These are phyloP conservation scores for Hemaris fuciformis DNA, from an alignment of 2,888 invertebrate genomes.

Conservation along the genomic window DNA sequence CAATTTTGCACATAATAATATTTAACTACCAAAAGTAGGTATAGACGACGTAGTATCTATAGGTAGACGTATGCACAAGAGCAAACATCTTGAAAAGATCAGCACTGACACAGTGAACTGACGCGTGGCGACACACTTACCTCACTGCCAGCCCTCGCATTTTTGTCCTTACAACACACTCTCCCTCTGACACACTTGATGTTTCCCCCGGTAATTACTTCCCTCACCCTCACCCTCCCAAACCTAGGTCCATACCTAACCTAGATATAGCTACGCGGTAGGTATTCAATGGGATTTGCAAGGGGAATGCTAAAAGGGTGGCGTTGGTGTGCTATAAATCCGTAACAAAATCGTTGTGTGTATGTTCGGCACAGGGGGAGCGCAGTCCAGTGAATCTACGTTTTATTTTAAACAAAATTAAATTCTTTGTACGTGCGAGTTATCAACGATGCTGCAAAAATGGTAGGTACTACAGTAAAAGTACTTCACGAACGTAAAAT, in stretches of 20 bases:
- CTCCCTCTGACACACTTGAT: constrained; percentile 79
- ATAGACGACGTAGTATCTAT: not conserved
- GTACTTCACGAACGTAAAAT: constrained; percentile 32
- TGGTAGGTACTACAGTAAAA: not conserved
- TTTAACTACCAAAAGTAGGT: not conserved
- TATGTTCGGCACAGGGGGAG: constrained; percentile 38
- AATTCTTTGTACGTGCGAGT: not conserved
- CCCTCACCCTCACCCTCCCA: constrained; percentile 54
- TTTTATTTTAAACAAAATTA: constrained; percentile 50
- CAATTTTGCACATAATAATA: not conserved
- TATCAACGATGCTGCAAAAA: not conserved
- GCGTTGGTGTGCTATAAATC: constrained; percentile 61
- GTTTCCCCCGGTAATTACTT: constrained; percentile 74
- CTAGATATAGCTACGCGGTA: constrained; percentile 66
- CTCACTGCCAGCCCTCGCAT: constrained; percentile 70
- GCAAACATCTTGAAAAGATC: constrained; percentile 63
- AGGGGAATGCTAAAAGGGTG: constrained; percentile 76
- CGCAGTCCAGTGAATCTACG: constrained; percentile 43
- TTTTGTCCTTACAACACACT: constrained; percentile 78
- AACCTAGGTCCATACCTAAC: constrained; percentile 58
- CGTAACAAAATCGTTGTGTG: constrained; percentile 32
- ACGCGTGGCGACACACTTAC: constrained; percentile 75
- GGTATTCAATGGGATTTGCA: constrained; percentile 65
- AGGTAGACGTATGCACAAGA: not conserved
- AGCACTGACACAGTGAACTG: constrained; percentile 80